Evolutionary conservation across 2,888 invertebrate species (phyloP).

Genomic region (Teleogryllus oceanicus): DNA sequence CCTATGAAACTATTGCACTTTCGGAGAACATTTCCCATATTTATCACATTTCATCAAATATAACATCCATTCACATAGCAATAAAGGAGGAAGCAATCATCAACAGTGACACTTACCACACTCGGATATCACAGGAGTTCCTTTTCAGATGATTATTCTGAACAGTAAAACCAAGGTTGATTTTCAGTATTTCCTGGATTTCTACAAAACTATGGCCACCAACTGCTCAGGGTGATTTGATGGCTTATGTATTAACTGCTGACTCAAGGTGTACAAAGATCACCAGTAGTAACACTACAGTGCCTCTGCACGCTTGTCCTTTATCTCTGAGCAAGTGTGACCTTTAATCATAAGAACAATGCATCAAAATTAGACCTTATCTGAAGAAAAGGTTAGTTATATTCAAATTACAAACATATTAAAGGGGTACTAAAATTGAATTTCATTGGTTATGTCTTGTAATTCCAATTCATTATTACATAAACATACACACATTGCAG

Average conservation of each 20-base stretch:
- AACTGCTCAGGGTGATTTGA: constrained; percentile 76
- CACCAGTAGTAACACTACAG: constrained; percentile 46
- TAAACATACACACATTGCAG: too few relatives aligned
- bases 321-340: constrained; percentile 85
- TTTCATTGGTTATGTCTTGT: too few relatives aligned
- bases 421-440: too few relatives aligned
- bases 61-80: too few relatives aligned
- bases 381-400: not conserved
- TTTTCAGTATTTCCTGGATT: constrained; percentile 80
- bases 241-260: constrained; percentile 69
- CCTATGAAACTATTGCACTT: too few relatives aligned
- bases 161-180: constrained; percentile 75
- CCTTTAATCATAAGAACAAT: constrained; percentile 48
- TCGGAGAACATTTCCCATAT: too few relatives aligned
- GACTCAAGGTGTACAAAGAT: constrained; percentile 74
- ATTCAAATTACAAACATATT: too few relatives aligned
- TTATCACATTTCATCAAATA: too few relatives aligned
- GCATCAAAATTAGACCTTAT: not conserved
- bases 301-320: constrained; percentile 81
- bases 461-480: too few relatives aligned
- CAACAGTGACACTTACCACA: constrained; percentile 61
- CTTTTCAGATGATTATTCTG: constrained; percentile 64
- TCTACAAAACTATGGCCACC: constrained; percentile 82
- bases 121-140: constrained; percentile 82
- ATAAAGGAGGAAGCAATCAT: not conserved